Conservation (phyloP, 2,888 invertebrate species). For the Chromoteleia sp. region DNA sequence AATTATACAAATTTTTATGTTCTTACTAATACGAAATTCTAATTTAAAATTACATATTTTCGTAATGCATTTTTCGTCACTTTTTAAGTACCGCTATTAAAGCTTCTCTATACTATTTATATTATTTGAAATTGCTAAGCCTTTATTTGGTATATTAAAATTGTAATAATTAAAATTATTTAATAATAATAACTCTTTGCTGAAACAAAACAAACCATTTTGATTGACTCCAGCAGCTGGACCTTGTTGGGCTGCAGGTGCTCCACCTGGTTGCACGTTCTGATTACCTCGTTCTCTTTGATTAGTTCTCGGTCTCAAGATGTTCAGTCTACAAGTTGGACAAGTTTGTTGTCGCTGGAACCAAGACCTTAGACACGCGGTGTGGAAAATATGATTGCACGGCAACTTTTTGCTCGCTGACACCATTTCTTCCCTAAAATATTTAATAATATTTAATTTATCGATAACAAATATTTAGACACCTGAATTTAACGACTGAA, state of each 20-base stretch:
- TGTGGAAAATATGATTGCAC: slow-evolving; percentile 99
- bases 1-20: too few species aligned
- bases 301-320: slow-evolving; percentile 85
- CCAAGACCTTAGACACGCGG: slow-evolving; percentile 98
- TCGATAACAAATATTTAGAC: too few species aligned
- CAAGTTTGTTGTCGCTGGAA: slow-evolving; percentile 99
- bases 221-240: slow-evolving; percentile 75
- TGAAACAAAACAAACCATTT: slow-evolving; percentile 71
- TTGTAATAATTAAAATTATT: too few species aligned
- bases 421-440: slow-evolving; percentile 88
- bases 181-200: too few species aligned
- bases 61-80: too few species aligned
- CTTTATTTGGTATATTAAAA: too few species aligned
- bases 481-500: not conserved
- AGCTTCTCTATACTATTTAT: too few species aligned
- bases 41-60: too few species aligned
- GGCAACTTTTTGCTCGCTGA: slow-evolving; percentile 97
- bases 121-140: too few species aligned
- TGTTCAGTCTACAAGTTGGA: slow-evolving; percentile 98
- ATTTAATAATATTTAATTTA: slow-evolving; percentile 1
- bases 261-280: slow-evolving; percentile 80
- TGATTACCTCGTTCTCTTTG: slow-evolving; percentile 71
- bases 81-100: too few species aligned
- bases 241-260: slow-evolving; percentile 77
- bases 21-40: too few species aligned